Evolutionary conservation across 2,888 invertebrate genomes (phyloP).

Genomic region (Sthenelais limicola): DNA sequence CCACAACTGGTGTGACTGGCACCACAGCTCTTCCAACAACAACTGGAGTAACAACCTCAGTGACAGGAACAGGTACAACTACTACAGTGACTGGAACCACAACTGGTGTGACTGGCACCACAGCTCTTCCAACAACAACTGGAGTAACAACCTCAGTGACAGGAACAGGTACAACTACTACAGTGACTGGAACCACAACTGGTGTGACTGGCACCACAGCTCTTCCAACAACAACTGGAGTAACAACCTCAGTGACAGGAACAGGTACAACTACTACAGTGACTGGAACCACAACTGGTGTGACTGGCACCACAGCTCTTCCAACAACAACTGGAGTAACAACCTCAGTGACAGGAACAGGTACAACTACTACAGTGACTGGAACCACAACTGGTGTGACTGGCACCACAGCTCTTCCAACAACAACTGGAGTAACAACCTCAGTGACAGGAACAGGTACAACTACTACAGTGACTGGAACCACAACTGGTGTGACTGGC

Average conservation of each 20-base stretch:
- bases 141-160: background rate
- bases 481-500: background rate
- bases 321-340: background rate
- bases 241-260: too few relatives aligned
- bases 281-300: background rate
- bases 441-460: background rate
- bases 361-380: background rate
- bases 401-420: background rate
- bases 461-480: background rate
- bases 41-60: background rate
- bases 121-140: background rate
- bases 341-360: background rate
- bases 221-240: too few relatives aligned
- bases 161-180: background rate
- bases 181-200: background rate
- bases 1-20: background rate
- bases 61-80: background rate
- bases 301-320: too few relatives aligned
- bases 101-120: background rate
- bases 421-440: background rate
- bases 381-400: background rate
- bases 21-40: background rate
- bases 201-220: background rate
- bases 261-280: background rate
- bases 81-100: background rate